phyloP scores from a whole-genome alignment of 2,888 invertebrate genomes.

The Chesias legatella region DNA sequence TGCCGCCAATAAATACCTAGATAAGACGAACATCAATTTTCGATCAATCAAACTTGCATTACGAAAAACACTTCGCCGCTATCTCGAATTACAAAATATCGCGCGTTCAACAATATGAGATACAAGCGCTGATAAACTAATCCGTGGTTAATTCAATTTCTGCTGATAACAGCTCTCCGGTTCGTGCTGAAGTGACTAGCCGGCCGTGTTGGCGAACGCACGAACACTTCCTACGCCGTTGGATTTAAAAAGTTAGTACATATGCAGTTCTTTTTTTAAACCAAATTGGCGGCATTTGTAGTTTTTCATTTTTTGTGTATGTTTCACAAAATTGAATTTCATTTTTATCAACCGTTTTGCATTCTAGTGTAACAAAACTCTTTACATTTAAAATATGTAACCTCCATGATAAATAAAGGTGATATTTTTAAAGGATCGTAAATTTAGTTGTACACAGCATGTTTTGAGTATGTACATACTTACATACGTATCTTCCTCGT shows the following conservation, averaged over 20 bases:
- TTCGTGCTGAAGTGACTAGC: constrained; percentile 40
- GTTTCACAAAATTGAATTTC: no score
- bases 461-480: background rate
- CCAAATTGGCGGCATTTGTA: constrained; percentile 8
- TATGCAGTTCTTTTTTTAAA: constrained; percentile 14
- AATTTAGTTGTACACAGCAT: constrained; percentile 1
- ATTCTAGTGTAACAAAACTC: no score
- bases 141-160: constrained; percentile 48
- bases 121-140: constrained; percentile 66
- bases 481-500: background rate
- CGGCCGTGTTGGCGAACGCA: constrained; percentile 33
- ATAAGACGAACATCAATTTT: constrained; percentile 5
- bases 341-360: no score
- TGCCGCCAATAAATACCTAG: no score
- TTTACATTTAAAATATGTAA: no score
- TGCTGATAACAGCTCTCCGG: constrained; percentile 21
- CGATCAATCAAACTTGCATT: constrained; percentile 45
- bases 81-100: constrained; percentile 48
- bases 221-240: constrained; percentile 23
- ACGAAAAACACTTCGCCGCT: constrained; percentile 35
- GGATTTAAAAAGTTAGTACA: constrained; percentile 30
- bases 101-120: constrained; percentile 51
- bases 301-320: no score
- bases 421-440: background rate
- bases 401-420: no score